A percentile compares a stretch with the other conserved stretches of the same genome.
Evolutionary conservation across 2,113 vertebrate genomes (phyloP).

Genomic region (Pluvianellus socialis): DNA sequence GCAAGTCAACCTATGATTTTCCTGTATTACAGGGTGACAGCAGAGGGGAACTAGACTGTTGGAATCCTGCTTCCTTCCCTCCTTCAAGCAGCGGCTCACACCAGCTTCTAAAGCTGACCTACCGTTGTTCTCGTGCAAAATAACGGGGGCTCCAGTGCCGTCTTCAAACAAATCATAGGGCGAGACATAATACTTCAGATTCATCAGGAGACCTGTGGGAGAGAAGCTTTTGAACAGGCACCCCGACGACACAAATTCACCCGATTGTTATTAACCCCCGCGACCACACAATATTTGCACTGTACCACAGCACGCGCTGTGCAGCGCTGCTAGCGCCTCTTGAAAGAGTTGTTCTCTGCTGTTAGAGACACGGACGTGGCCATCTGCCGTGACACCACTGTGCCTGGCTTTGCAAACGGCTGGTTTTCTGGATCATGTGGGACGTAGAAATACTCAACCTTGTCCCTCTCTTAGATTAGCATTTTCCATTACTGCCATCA

Average conservation of each 20-base stretch:
- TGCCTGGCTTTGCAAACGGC: background rate
- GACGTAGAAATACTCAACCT: background rate
- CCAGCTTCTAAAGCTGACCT: background rate
- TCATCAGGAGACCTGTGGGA: constrained; percentile 87
- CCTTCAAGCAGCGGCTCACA: background rate
- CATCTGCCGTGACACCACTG: fast-evolving
- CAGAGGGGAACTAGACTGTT: background rate
- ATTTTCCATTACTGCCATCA: background rate
- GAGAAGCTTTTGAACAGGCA: background rate
- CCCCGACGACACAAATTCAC: fast-evolving
- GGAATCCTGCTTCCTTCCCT: background rate
- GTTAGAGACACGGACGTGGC: background rate
- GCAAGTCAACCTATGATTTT: fast-evolving
- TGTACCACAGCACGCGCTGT: background rate
- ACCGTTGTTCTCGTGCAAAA: constrained; percentile 85
- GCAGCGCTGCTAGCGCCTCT: background rate
- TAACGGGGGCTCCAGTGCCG: constrained; percentile 80
- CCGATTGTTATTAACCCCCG: fast-evolving
- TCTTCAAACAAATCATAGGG: constrained; percentile 96
- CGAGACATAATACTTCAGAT: constrained; percentile 95
- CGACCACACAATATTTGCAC: background rate
- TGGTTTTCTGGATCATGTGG: background rate
- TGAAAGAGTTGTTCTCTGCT: background rate
- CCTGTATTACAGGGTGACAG: background rate
- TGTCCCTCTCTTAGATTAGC: background rate